Evolutionary conservation across 2,797 vertebrate genomes (phyloP).

Genomic region (Pitangus sulphuratus): DNA sequence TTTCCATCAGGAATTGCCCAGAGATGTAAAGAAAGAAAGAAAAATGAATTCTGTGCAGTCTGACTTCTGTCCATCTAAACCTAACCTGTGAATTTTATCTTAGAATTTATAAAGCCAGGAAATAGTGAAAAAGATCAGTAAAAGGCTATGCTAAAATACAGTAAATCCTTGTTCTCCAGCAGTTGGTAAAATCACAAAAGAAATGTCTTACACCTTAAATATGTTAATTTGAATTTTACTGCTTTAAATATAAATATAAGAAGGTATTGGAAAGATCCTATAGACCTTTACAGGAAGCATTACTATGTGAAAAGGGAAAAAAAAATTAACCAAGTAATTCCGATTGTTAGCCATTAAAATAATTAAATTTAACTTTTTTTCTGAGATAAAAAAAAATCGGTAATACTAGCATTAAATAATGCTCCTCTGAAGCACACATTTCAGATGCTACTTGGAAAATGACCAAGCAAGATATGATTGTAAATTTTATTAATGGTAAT

Average conservation of each 20-base stretch:
- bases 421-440: background rate
- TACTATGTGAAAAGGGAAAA: background rate
- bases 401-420: background rate
- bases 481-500: constrained; percentile 29
- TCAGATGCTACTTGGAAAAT: constrained; percentile 23
- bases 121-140: background rate
- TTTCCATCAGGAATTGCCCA: background rate
- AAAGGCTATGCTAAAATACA: background rate
- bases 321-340: background rate
- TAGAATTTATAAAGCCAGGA: background rate
- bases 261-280: background rate
- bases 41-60: background rate
- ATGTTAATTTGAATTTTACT: background rate
- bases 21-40: background rate
- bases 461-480: background rate
- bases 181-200: background rate
- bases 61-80: background rate
- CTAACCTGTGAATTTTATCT: background rate
- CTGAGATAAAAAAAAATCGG: background rate
- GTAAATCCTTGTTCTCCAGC: background rate
- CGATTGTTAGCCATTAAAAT: background rate
- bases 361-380: background rate
- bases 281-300: background rate
- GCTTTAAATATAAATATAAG: background rate
- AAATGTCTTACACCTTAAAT: background rate